Evolutionary conservation across 2,888 invertebrate species (phyloP).

Genomic region (Hyles lineata): DNA sequence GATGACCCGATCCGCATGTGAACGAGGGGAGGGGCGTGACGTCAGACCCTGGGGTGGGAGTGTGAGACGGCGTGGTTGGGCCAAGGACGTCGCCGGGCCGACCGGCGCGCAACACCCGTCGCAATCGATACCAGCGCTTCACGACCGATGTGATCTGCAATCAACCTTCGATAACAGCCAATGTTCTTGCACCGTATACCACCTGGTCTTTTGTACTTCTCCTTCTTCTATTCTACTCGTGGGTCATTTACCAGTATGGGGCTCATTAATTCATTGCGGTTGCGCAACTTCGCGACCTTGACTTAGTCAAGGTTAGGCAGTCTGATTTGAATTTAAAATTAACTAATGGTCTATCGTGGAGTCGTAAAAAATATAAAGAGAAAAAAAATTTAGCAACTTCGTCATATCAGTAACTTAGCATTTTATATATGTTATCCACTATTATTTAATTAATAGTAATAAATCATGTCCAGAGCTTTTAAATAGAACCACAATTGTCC

Average conservation of each 20-base stretch:
- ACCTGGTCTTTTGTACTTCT: too few relatives aligned
- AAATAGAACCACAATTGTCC: not conserved
- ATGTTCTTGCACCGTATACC: conserved; percentile 13
- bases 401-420: not conserved
- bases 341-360: not conserved
- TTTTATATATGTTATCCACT: not conserved
- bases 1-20: conserved; percentile 67
- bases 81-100: conserved; percentile 84
- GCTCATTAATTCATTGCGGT: not conserved
- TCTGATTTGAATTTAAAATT: conserved; percentile 26
- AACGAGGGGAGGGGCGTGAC: conserved; percentile 70
- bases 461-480: not conserved
- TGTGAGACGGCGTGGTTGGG: conserved; percentile 70
- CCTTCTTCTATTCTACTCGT: not conserved
- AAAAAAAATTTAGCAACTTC: not conserved
- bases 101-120: conserved; percentile 77
- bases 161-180: conserved; percentile 36
- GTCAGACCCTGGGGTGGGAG: conserved; percentile 62
- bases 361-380: not conserved
- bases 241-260: not conserved
- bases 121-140: conserved; percentile 72
- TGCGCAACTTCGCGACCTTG: conserved; percentile 32
- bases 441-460: too few relatives aligned
- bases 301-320: conserved; percentile 36
- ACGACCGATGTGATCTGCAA: conserved; percentile 60